A percentile compares a stretch with the other conserved stretches of the same genome.
Conservation (phyloP, 2,888 invertebrate species). For the Emmelina monodactyla region DNA sequence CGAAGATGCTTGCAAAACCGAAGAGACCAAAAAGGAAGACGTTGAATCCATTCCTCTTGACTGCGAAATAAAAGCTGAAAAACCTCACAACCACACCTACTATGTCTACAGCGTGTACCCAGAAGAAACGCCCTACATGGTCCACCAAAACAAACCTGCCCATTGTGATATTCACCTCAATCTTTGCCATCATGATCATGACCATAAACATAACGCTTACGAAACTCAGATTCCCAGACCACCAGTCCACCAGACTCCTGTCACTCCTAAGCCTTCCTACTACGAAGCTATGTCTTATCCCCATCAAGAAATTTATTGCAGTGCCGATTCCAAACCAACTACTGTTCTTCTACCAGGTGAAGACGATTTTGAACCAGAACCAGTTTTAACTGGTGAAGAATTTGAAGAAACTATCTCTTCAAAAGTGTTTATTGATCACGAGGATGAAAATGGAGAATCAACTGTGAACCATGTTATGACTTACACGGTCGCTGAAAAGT, state of each 20-base stretch:
- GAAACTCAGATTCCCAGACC: conserved; percentile 37
- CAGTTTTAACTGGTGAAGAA: conserved; percentile 45
- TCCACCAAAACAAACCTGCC: conserved; percentile 20
- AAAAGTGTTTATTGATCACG: conserved; percentile 40
- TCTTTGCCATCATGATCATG: conserved; percentile 17
- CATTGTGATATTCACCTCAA: conserved; percentile 17
- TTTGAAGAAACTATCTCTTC: conserved; percentile 47
- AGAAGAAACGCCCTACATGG: conserved; percentile 12
- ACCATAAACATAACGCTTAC: conserved; percentile 25
- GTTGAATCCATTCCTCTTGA: conserved; percentile 19
- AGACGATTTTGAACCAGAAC: conserved; percentile 31
- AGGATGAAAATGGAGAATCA: conserved; percentile 39
- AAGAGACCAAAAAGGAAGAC: conserved; percentile 23
- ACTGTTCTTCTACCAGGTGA: conserved; percentile 26
- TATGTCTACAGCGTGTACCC: conserved; percentile 20
- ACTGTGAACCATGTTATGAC: conserved; percentile 52
- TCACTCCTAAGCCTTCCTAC: conserved; percentile 35
- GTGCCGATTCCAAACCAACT: conserved; percentile 28
- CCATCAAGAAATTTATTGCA: conserved; percentile 28
- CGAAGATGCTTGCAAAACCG: conserved; percentile 30
- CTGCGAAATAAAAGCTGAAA: conserved; percentile 8
- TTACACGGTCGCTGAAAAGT: conserved; percentile 47
- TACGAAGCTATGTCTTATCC: conserved; percentile 33
- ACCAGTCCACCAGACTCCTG: conserved; percentile 24
- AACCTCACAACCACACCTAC: conserved; percentile 19